Percentiles rank a stretch among this genome's conserved stretches.
phyloP scores from a whole-genome alignment of 1,140 invertebrate genomes.

The Nymphalis io region DNA sequence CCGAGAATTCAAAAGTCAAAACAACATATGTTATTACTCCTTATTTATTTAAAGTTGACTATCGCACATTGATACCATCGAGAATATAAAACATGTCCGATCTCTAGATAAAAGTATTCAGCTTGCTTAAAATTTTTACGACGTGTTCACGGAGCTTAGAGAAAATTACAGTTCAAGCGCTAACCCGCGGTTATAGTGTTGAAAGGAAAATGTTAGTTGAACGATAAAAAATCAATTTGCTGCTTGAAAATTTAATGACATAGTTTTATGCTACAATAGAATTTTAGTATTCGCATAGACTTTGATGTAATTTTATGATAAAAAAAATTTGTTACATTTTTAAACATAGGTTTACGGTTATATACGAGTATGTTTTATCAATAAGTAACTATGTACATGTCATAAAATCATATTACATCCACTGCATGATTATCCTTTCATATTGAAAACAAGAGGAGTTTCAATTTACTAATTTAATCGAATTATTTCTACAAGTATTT shows the following conservation, averaged over 20 bases:
- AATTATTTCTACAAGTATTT: neutral
- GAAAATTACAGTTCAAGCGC: constrained; percentile 1
- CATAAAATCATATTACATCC: too few species aligned
- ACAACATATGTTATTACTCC: too few species aligned
- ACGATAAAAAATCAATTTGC: constrained; percentile 4
- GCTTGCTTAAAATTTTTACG: neutral
- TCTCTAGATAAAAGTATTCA: constrained; percentile 3
- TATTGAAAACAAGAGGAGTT: neutral
- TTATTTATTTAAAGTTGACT: too few species aligned
- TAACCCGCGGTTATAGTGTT: constrained; percentile 3
- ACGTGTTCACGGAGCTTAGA: constrained; percentile 3
- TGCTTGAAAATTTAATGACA: neutral
- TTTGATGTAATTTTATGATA: too few species aligned
- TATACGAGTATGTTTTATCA: too few species aligned
- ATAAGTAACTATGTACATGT: too few species aligned
- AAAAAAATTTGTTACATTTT: too few species aligned
- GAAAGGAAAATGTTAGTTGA: constrained; percentile 1
- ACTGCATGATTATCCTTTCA: neutral
- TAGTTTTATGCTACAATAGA: neutral
- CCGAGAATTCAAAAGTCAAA: too few species aligned
- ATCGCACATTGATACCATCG: too few species aligned
- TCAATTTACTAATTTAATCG: neutral
- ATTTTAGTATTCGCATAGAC: too few species aligned
- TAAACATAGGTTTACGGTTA: too few species aligned
- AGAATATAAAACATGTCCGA: neutral